Evolutionary conservation across 2,797 vertebrate species (phyloP).

Genomic region (Sitta carolinensis): DNA sequence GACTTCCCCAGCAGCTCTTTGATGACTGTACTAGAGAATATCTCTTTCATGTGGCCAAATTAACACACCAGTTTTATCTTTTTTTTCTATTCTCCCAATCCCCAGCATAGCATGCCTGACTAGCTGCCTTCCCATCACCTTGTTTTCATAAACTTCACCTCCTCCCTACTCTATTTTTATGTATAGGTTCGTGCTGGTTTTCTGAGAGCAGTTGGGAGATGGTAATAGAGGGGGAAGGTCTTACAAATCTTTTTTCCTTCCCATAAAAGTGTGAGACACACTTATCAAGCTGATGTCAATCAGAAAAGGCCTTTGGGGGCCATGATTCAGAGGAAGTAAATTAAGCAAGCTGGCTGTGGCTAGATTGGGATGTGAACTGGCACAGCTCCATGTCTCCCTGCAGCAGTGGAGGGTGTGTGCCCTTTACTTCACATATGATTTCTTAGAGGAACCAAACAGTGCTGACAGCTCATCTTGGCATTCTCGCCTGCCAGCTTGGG

Average conservation of each 20-base stretch:
- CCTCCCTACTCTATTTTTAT: background rate
- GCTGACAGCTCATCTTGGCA: background rate
- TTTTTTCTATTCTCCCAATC: background rate
- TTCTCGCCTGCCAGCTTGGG: background rate
- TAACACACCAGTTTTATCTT: background rate
- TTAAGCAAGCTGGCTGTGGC: background rate
- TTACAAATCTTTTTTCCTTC: background rate
- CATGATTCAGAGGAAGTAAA: background rate
- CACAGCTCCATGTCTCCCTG: background rate
- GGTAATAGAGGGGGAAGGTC: background rate
- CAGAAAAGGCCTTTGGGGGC: background rate
- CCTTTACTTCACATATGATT: fast-evolving
- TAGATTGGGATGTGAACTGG: background rate
- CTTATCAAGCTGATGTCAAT: background rate
- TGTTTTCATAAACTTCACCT: background rate
- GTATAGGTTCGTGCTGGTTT: background rate
- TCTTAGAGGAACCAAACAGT: background rate
- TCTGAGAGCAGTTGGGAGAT: background rate
- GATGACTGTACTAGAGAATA: background rate
- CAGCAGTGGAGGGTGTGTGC: background rate
- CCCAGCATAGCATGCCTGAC: background rate
- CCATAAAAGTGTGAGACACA: background rate
- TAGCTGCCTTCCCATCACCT: background rate
- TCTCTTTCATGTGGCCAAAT: background rate
- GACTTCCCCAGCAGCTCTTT: background rate